These are phyloP conservation scores for Panulirus ornatus DNA, from an alignment of 1,140 invertebrate species.

Conservation along the genomic window DNA sequence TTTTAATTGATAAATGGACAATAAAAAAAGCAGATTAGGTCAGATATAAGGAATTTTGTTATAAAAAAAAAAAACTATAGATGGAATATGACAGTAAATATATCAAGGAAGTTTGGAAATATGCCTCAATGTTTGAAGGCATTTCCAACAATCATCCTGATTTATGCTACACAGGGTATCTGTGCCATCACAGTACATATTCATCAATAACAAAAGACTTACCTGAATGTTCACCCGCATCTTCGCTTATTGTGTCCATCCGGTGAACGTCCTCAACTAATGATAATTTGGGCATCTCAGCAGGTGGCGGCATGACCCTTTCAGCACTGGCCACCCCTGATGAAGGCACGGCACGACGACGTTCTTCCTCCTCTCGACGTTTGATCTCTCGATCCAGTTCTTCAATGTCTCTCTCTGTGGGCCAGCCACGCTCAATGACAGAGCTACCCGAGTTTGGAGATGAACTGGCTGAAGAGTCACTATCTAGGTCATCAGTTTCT, in stretches of 20 bases:
- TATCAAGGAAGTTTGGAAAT: no score
- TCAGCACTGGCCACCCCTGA: slow-evolving; percentile 29
- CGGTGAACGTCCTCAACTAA: slow-evolving; percentile 72
- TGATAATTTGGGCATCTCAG: slow-evolving; percentile 72
- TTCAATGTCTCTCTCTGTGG: slow-evolving; percentile 73
- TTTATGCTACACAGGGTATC: no score
- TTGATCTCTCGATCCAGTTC: slow-evolving; percentile 72
- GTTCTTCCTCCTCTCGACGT: slow-evolving; percentile 71
- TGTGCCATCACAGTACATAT: no score
- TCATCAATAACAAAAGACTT: no score
- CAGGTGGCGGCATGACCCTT: slow-evolving; percentile 46
- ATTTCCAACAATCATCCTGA: no score
- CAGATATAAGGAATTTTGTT: no score
- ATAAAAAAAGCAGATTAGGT: no score
- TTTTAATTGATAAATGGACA: no score
- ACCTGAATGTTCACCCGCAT: slow-evolving; percentile 64
- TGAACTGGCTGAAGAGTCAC: slow-evolving; percentile 90
- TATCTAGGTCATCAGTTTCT: slow-evolving; percentile 93
- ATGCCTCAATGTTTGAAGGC: no score
- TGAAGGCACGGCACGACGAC: slow-evolving; percentile 75
- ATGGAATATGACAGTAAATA: no score
- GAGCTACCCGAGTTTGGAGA: slow-evolving; percentile 90
- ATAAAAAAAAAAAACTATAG: no score
- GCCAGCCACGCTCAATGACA: slow-evolving; percentile 75
- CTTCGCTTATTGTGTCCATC: slow-evolving; percentile 74